Conservation (phyloP, 1,140 invertebrate genomes). For the Dryas iulia region DNA sequence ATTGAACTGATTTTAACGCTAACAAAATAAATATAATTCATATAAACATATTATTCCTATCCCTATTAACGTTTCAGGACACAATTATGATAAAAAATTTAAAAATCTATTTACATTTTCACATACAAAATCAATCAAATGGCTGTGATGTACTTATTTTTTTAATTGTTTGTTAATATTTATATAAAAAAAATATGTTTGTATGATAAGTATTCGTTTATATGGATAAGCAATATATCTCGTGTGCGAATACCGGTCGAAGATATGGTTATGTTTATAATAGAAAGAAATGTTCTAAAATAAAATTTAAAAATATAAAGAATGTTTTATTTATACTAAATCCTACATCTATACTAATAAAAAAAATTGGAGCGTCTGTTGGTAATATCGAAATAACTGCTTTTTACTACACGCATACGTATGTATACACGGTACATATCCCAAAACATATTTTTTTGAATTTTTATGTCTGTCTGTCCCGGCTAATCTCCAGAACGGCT, state of each 20-base stretch:
- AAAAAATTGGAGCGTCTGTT: no score
- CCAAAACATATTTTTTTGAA: no score
- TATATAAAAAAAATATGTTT: slow-evolving; percentile 23
- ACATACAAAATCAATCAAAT: slow-evolving; percentile 31
- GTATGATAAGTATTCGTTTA: slow-evolving; percentile 34
- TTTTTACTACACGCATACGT: no score
- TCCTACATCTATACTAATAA: no score
- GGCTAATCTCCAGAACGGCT: no score
- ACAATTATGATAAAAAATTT: not conserved
- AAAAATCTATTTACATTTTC: slow-evolving; percentile 1
- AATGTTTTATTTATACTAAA: not conserved
- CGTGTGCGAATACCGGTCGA: not conserved
- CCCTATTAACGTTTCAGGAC: not conserved
- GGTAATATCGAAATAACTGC: no score
- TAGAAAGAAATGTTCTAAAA: slow-evolving; percentile 37
- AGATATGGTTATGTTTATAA: not conserved
- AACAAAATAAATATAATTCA: no score
- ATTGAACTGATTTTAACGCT: not conserved
- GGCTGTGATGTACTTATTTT: slow-evolving; percentile 45
- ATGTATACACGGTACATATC: no score
- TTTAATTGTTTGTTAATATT: slow-evolving; percentile 31
- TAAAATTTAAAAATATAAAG: slow-evolving; percentile 24
- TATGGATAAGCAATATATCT: not conserved
- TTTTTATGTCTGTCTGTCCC: no score
- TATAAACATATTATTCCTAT: no score